Conservation (phyloP, 2,113 vertebrate species). For the Cephalopholis sonnerati region DNA sequence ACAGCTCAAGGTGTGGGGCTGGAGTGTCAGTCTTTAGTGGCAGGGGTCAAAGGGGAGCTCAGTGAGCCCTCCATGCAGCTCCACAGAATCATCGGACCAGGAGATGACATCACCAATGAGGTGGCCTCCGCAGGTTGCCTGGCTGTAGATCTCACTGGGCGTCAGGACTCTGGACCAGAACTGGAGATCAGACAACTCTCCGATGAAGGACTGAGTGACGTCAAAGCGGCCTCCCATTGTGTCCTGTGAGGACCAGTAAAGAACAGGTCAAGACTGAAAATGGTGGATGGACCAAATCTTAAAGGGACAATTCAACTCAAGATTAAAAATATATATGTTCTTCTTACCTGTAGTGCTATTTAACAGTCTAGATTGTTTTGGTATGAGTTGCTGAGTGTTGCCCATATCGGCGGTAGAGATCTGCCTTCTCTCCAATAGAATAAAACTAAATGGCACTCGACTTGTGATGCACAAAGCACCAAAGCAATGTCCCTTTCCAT, state of each 20-base stretch:
- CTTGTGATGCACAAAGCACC: too few relatives aligned
- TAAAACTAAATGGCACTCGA: too few relatives aligned
- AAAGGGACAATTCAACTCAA: too few relatives aligned
- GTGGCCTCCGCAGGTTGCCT: slow-evolving; percentile 83
- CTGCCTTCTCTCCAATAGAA: too few relatives aligned
- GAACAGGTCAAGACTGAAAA: not conserved
- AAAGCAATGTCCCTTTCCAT: too few relatives aligned
- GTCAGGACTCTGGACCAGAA: slow-evolving; percentile 87
- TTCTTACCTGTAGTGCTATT: too few relatives aligned
- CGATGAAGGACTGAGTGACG: slow-evolving; percentile 87
- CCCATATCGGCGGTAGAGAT: too few relatives aligned
- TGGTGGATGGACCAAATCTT: not conserved
- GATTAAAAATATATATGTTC: too few relatives aligned
- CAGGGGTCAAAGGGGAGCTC: slow-evolving; percentile 86
- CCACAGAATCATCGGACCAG: slow-evolving; percentile 84
- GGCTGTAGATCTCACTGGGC: slow-evolving; percentile 81
- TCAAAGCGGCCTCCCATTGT: slow-evolving; percentile 86
- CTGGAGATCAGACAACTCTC: slow-evolving; percentile 87
- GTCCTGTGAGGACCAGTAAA: slow-evolving; percentile 74
- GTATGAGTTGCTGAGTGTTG: too few relatives aligned
- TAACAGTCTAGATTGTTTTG: too few relatives aligned
- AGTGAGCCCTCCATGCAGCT: slow-evolving; percentile 86
- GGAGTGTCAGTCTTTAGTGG: slow-evolving; percentile 63
- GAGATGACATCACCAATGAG: slow-evolving; percentile 83
- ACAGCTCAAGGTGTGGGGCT: not conserved